Percentiles rank a stretch among this genome's conserved stretches.
These are phyloP conservation scores for Phocides pigmalion DNA, from an alignment of 1,140 invertebrate species.

Conservation along the genomic window DNA sequence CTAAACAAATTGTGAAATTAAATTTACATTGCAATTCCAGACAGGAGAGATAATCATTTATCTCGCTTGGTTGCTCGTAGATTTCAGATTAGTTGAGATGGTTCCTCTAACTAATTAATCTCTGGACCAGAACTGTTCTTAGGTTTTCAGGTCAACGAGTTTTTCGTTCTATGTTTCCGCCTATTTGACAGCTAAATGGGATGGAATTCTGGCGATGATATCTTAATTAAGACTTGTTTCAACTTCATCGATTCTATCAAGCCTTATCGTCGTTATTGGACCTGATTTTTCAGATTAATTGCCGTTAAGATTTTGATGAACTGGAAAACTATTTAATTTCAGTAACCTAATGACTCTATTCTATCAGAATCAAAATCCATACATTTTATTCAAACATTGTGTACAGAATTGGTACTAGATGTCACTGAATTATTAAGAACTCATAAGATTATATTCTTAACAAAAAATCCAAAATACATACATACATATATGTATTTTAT, in stretches of 20 bases:
- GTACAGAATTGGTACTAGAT: too few relatives aligned
- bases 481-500: too few relatives aligned
- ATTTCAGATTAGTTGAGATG: conserved; percentile 71
- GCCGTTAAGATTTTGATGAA: neutral
- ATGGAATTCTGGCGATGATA: conserved; percentile 16
- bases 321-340: neutral
- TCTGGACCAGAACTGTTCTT: conserved; percentile 58
- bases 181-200: conserved; percentile 38
- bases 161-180: conserved; percentile 36
- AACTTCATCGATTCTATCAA: neutral
- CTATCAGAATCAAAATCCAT: too few relatives aligned
- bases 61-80: conserved; percentile 66
- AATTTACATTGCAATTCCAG: conserved; percentile 68
- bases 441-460: too few relatives aligned
- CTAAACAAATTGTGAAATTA: conserved; percentile 61
- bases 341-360: too few relatives aligned
- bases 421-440: too few relatives aligned
- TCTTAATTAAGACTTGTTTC: conserved; percentile 15
- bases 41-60: conserved; percentile 70
- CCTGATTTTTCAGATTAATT: conserved; percentile 9
- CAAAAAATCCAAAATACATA: too few relatives aligned
- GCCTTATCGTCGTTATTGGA: conserved; percentile 4
- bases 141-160: conserved; percentile 58
- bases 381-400: too few relatives aligned
- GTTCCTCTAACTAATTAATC: conserved; percentile 75